Base-by-base conservation (phyloP, 23 tunicate genomes). In the Ascidia mentula region DNA sequence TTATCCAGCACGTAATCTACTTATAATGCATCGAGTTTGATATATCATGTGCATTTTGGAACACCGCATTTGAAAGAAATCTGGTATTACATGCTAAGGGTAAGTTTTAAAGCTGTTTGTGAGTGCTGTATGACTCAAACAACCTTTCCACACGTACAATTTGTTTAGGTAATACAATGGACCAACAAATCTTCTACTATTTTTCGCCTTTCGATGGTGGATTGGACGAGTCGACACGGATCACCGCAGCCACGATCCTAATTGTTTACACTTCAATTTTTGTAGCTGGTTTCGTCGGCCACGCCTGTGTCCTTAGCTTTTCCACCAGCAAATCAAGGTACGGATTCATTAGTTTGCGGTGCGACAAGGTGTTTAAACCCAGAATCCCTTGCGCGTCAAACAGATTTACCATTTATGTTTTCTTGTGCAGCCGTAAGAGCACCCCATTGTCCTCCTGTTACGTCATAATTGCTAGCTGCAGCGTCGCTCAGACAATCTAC, bases 381-480 rank as follows among this genome's bases (percentile, higher is more conserved):
- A 42, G 12, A 15, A 9, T 42, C 53, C 53, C 53, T 9, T 42
- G 12, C 15, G 15, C n/a, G n/a, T n/a, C n/a, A n/a, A n/a, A n/a
- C n/a, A 42, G 53, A 9, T 42, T 42, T 42, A 42, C 12, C 15
- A 42, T 31, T 26, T 33, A 18, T 33, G 18, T 8, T 34, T 40
- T 13, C 38, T 39, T 75, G 18, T 82, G 31, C 90, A 80, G 86
- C 6, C 82, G 72, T 7, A 80, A 39, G 18, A 60, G 79, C 30
- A 28, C 86, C 5, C 45, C 81, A 18, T 34, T 79, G 33, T 46
- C 32, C n/a, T 89, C 87, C n/a, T 90, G 90, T 20, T 85, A 78
- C 82, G 79, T 91, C 72, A 86, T 91, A 34, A 30, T 91, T 32
- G 89, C 81, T n/a, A 91, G 86, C 37, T 37, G 86, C 40, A 76